phyloP scores from a whole-genome alignment of 37 sponge, comb jelly and placozoan species.

The Aplysina aerophoba region DNA sequence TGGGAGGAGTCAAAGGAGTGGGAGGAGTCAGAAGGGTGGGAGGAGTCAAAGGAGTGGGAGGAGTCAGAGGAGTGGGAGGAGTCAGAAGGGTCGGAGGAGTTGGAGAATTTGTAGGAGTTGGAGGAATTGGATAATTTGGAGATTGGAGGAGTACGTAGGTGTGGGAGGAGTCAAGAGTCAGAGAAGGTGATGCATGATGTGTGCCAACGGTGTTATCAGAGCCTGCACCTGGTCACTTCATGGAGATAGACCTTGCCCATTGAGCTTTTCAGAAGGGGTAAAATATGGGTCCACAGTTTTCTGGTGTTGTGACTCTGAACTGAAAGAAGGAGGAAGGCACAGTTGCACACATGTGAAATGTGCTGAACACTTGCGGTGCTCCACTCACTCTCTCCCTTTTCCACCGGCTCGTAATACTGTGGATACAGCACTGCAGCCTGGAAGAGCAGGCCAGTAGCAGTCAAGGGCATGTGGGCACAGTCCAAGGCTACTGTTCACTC shows the following conservation, averaged over 20 bases:
- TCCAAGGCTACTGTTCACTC: no score
- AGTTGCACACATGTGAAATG: no score
- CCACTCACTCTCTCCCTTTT: constrained; percentile 56
- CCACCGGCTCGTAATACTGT: constrained; percentile 59
- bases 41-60: no score
- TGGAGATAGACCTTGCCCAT: constrained; percentile 57
- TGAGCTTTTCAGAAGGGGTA: constrained; percentile 44
- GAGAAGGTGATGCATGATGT: no score
- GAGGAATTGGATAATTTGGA: not conserved
- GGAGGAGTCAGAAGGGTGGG: no score
- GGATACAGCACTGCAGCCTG: constrained; percentile 60
- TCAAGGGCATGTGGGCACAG: no score
- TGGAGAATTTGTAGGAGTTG: not conserved
- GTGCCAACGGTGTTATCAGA: not conserved
- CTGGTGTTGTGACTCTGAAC: constrained; percentile 39
- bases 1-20: no score
- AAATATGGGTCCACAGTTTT: constrained; percentile 61
- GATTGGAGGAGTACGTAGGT: no score
- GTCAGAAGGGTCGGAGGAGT: not conserved
- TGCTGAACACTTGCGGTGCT: no score
- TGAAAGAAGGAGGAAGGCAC: not conserved
- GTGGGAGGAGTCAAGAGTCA: no score
- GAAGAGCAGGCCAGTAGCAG: not conserved
- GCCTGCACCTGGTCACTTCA: constrained; percentile 26
- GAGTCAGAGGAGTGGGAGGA: no score